Evolutionary conservation across 2,888 invertebrate genomes (phyloP).

Genomic region (Dioctria linearis): DNA sequence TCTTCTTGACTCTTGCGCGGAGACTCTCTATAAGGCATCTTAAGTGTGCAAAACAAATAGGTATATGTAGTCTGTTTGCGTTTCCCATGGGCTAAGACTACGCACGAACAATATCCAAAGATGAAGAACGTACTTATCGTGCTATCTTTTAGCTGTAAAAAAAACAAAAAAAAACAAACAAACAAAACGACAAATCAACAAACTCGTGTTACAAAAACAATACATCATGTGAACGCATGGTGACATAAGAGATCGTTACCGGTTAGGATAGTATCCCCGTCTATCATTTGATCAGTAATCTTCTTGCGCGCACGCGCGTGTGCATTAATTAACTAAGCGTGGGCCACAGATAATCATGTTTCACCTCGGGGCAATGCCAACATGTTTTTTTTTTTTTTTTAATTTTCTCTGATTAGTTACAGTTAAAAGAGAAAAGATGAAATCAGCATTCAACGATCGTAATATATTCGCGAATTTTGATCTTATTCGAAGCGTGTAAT

Average conservation of each 20-base stretch:
- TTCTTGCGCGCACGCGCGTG: conserved; percentile 23
- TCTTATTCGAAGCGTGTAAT: conserved; percentile 45
- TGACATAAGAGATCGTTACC: conserved; percentile 16
- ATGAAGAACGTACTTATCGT: conserved; percentile 26
- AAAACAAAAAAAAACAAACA: neutral
- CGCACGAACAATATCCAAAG: conserved; percentile 43
- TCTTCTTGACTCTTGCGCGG: conserved; percentile 10
- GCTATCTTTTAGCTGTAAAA: conserved; percentile 8
- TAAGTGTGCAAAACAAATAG: conserved; percentile 44
- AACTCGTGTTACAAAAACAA: conserved; percentile 12
- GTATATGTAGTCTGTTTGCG: conserved; percentile 15
- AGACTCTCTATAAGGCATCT: conserved; percentile 22
- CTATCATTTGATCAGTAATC: conserved; percentile 13
- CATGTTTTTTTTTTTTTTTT: neutral
- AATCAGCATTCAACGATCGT: conserved; percentile 41
- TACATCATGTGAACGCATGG: conserved; percentile 5
- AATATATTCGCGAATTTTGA: conserved; percentile 44
- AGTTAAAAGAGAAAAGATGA: conserved; percentile 30
- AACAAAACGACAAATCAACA: too few relatives aligned
- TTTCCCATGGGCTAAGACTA: conserved; percentile 41
- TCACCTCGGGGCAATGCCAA: conserved; percentile 24
- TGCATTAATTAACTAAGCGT: conserved; percentile 46
- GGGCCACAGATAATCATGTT: conserved; percentile 42
- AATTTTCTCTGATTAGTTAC: conserved; percentile 44
- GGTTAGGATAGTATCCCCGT: conserved; percentile 4